Evolutionary conservation across 2,888 invertebrate genomes (phyloP), one percentile per base, ranked within the genome.

Genomic region (Sinotaia quadrata): DNA sequence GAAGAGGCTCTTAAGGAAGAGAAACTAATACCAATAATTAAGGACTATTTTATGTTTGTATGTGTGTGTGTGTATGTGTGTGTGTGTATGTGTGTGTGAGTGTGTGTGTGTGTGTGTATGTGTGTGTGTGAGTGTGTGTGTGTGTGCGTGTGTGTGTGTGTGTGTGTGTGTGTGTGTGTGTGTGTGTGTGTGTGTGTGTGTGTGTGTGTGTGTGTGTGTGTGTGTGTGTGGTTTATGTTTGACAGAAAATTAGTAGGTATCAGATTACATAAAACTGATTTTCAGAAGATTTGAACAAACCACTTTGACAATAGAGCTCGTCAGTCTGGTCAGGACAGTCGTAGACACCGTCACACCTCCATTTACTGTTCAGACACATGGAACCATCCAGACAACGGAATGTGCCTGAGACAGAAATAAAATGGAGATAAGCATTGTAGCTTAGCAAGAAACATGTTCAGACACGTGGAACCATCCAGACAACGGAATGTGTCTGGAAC

Each of bases 261-360:
- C 51, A 10, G 21, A n/a, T n/a, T n/a, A n/a, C n/a, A n/a, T n/a
- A n/a, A n/a, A n/a, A n/a, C n/a, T n/a, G n/a, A n/a, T n/a, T n/a
- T n/a, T n/a, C n/a, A n/a, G n/a, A n/a, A n/a, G n/a, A n/a, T n/a
- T n/a, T n/a, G n/a, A n/a, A n/a, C n/a, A n/a, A n/a, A n/a, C n/a
- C n/a, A n/a, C n/a, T n/a, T n/a, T n/a, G n/a, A 49, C 73, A 73
- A n/a, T 71, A 54, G 29, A 27, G 57, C 51, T 75, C 75, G 56
- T 75, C 75, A 31, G 69, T 66, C 54, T 65, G 49, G 37, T 75
- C 73, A 3, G n/a, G n/a, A 49, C 75, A 75, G 67, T 75, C 75
- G 52, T 68, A 63, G 29, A 36, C 41, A 10, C 70, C 69, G 44
- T 75, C 75, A 66, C 75, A 75, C 29, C 33, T 57, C 75, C 75